Conservation (phyloP, 2,888 invertebrate species). For the Orgyia antiqua region DNA sequence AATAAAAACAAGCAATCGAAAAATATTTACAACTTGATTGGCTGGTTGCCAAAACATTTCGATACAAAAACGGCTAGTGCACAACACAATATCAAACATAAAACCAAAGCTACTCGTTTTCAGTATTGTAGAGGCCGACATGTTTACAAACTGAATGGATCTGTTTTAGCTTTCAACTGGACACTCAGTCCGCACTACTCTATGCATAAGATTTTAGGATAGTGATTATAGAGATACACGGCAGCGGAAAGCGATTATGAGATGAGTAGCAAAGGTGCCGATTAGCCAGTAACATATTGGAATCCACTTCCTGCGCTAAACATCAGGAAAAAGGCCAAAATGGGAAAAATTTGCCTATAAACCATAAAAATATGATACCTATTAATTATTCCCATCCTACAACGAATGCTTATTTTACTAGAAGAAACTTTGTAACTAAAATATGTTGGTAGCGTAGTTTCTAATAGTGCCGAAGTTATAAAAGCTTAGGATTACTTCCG, state of each 20-base stretch:
- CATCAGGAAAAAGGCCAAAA: background rate
- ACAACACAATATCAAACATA: constrained; percentile 23
- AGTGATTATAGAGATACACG: constrained; percentile 3
- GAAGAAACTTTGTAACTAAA: too few species aligned
- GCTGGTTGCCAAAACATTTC: constrained; percentile 9
- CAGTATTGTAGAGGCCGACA: constrained; percentile 11
- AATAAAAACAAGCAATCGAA: too few species aligned
- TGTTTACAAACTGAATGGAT: constrained; percentile 40
- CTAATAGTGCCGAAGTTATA: too few species aligned
- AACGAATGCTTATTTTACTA: too few species aligned
- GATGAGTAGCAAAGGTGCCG: too few species aligned
- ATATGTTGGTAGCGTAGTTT: too few species aligned
- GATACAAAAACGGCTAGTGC: constrained; percentile 14
- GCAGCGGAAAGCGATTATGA: too few species aligned
- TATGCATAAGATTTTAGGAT: constrained; percentile 39
- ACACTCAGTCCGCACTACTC: constrained; percentile 35
- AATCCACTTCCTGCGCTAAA: background rate
- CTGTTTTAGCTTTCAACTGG: constrained; percentile 39
- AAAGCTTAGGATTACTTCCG: too few species aligned
- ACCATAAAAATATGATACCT: too few species aligned
- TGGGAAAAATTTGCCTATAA: too few species aligned
- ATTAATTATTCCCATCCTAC: too few species aligned
- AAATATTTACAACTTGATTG: background rate
- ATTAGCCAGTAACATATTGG: background rate
- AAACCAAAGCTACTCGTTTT: constrained; percentile 13